phyloP scores from a whole-genome alignment of 2,797 vertebrate genomes.

The Mus spretus region DNA sequence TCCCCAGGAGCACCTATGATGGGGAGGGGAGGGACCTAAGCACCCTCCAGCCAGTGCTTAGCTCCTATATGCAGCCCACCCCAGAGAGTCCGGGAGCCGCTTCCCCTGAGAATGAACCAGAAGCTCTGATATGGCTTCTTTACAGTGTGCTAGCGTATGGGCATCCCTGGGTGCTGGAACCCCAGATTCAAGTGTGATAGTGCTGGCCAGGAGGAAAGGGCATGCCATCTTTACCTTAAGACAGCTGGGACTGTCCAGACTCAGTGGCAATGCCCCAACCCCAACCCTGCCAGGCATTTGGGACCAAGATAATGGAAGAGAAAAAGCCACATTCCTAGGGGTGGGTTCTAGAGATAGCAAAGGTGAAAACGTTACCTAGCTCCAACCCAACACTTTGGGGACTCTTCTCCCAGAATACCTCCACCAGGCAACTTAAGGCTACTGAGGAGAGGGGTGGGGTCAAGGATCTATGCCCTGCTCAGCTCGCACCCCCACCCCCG shows the following conservation, averaged over 20 bases:
- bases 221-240: not conserved
- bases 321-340: not conserved
- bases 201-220: not conserved
- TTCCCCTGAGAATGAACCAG: constrained; percentile 57
- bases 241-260: not conserved
- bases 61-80: not conserved
- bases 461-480: accelerated
- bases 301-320: not conserved
- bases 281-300: not conserved
- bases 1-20: not conserved
- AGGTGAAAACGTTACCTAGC: not conserved
- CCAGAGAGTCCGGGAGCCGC: not conserved
- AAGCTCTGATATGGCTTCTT: not conserved
- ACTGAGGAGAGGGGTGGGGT: not conserved
- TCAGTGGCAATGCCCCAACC: not conserved
- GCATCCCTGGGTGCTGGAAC: not conserved
- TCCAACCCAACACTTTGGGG: not conserved
- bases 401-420: not conserved
- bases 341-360: not conserved
- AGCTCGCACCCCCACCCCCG: not conserved
- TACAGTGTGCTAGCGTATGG: not conserved
- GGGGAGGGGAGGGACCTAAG: not conserved
- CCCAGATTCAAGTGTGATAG: not conserved
- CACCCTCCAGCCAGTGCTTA: not conserved
- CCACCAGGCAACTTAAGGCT: constrained; percentile 54